phyloP scores from a whole-genome alignment of 2,797 vertebrate genomes.

The Allobates femoralis region DNA sequence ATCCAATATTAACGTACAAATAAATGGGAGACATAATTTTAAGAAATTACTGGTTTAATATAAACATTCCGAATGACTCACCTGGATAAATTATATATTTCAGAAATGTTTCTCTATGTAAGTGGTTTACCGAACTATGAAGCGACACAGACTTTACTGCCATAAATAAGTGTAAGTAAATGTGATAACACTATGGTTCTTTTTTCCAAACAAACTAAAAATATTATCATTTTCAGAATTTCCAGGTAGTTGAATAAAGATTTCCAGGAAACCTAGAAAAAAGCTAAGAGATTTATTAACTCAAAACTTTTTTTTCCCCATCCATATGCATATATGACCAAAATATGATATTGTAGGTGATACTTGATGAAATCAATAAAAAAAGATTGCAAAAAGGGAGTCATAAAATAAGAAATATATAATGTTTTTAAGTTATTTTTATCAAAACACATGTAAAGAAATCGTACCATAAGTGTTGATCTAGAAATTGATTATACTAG shows the following conservation, averaged over 20 bases:
- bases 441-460: too few species aligned
- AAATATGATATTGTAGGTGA: neutral
- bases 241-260: neutral
- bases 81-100: slow-evolving; percentile 19
- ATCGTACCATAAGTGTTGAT: too few species aligned
- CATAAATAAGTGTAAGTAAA: slow-evolving; percentile 39
- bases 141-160: neutral
- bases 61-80: slow-evolving; percentile 26
- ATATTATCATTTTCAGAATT: neutral
- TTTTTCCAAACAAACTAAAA: neutral
- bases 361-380: neutral
- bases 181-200: slow-evolving; percentile 3
- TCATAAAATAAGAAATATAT: too few species aligned
- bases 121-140: neutral
- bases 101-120: slow-evolving; percentile 11
- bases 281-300: neutral
- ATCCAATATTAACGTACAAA: neutral
- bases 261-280: slow-evolving; percentile 4
- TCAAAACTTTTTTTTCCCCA: neutral
- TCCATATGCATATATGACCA: neutral
- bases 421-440: too few species aligned
- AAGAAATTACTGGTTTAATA: slow-evolving; percentile 8
- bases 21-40: slow-evolving; percentile 22
- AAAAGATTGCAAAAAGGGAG: too few species aligned
- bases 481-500: too few species aligned